These are phyloP conservation scores for Paguma larvata DNA, from an alignment of 2,797 vertebrate genomes.

Conservation along the genomic window DNA sequence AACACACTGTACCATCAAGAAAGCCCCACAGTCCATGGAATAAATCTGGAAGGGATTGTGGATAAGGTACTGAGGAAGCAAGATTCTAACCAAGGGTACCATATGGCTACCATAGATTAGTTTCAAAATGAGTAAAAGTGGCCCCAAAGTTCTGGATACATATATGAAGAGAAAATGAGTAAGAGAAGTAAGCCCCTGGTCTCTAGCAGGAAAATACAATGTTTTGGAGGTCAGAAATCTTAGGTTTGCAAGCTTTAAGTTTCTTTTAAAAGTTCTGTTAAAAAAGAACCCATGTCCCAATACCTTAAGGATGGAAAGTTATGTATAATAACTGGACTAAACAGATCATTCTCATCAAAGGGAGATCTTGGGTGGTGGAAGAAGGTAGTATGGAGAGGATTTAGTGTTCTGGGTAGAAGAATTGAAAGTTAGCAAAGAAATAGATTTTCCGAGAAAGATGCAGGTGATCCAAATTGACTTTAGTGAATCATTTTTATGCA, in stretches of 20 bases:
- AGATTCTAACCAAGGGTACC: neutral
- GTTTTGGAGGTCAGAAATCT: neutral
- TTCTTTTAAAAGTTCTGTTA: neutral
- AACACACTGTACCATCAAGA: neutral
- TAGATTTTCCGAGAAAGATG: conserved; percentile 4
- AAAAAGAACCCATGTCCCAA: neutral
- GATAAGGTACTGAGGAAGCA: neutral
- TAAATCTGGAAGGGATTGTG: neutral
- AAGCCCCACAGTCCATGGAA: neutral
- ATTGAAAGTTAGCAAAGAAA: conserved; percentile 42
- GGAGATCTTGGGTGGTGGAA: neutral
- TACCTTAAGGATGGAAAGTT: neutral
- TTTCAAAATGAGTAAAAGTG: neutral
- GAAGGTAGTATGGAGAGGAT: neutral
- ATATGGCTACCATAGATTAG: neutral
- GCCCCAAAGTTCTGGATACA: neutral
- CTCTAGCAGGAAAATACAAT: neutral
- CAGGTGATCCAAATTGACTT: conserved; percentile 28
- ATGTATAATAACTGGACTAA: neutral
- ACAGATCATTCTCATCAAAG: neutral
- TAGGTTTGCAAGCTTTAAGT: neutral
- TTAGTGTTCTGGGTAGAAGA: neutral
- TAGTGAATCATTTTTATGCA: conserved; percentile 44
- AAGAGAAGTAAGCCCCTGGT: neutral
- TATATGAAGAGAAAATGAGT: neutral